Conservation (phyloP, 2,797 vertebrate genomes). For the Tympanoctomys barrerae region DNA sequence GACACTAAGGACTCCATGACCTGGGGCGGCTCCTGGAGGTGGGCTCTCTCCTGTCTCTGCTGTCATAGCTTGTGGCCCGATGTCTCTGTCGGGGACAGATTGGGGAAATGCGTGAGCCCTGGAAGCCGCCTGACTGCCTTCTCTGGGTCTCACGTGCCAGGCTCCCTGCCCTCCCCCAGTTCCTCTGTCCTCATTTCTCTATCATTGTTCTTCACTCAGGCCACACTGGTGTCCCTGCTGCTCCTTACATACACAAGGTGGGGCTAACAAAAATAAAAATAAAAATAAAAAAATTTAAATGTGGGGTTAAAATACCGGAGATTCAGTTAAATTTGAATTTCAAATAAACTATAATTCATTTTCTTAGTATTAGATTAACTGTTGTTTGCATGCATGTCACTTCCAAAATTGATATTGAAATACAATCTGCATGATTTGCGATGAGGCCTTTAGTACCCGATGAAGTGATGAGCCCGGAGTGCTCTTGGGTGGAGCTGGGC, state of each 20-base stretch:
- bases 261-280: neutral
- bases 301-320: neutral
- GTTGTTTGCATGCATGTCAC: neutral
- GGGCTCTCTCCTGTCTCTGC: neutral
- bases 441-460: neutral
- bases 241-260: neutral
- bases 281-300: no score
- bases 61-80: neutral
- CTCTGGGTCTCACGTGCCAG: neutral
- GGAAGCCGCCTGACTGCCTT: neutral
- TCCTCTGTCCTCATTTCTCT: no score
- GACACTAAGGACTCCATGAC: neutral
- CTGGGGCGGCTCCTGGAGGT: accelerated
- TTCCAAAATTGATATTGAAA: neutral
- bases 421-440: neutral
- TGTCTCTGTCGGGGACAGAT: neutral
- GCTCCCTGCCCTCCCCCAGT: neutral
- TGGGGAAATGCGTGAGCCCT: neutral
- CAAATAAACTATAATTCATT: neutral
- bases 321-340: neutral
- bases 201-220: neutral
- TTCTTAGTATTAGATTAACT: neutral
- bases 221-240: neutral
- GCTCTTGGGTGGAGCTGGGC: neutral
- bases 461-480: neutral